A percentile compares a stretch with the other conserved stretches of the same genome.
Evolutionary conservation across 2,113 vertebrate genomes (phyloP).

Genomic region (Tragelaphus buxtoni): DNA sequence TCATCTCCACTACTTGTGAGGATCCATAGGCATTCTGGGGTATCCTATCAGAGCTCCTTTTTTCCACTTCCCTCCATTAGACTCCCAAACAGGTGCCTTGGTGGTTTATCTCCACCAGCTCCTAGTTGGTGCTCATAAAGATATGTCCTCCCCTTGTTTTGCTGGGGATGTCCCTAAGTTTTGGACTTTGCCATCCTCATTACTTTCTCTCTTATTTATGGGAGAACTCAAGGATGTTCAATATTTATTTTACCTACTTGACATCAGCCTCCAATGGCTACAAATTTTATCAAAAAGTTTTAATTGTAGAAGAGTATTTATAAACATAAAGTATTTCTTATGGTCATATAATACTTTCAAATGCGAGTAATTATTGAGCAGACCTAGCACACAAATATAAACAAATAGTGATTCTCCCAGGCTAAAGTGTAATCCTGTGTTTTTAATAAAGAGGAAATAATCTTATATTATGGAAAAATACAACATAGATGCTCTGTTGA

Average conservation of each 20-base stretch:
- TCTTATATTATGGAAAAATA: background rate
- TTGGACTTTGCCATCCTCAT: background rate
- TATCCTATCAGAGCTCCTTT: background rate
- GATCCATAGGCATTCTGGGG: background rate
- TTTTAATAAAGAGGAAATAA: conserved; percentile 24
- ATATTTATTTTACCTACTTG: background rate
- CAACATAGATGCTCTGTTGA: conserved; percentile 16
- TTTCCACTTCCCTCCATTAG: background rate
- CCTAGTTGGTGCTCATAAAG: background rate
- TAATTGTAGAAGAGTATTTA: conserved; percentile 12
- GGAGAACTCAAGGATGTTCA: background rate
- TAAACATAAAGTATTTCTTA: conserved; percentile 47
- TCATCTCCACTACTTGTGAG: background rate
- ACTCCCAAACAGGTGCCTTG: background rate
- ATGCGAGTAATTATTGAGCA: background rate
- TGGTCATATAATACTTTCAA: conserved; percentile 3
- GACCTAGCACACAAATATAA: background rate
- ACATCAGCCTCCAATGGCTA: background rate
- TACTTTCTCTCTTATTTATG: background rate
- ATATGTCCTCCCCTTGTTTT: background rate
- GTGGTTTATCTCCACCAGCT: background rate
- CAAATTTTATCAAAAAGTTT: background rate
- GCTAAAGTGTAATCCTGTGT: background rate
- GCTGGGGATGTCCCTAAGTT: background rate
- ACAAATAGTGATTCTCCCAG: conserved; percentile 44